Evolutionary conservation across 2,888 invertebrate genomes (phyloP).

Genomic region (Dynastes hyllus): DNA sequence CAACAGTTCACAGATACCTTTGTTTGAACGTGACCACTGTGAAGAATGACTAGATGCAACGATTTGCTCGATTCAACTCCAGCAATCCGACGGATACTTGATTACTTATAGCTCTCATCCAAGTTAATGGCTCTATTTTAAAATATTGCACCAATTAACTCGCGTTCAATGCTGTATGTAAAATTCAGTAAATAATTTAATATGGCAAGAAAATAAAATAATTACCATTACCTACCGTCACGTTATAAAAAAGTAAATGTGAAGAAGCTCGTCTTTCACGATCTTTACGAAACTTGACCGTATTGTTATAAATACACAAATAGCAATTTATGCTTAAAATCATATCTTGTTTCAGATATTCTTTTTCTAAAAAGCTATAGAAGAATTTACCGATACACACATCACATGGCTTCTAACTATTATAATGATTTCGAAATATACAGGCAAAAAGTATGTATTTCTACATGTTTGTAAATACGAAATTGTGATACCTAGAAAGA

Average conservation of each 20-base stretch:
- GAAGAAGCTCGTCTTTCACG: neutral
- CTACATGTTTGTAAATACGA: no score
- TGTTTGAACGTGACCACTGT: conserved; percentile 54
- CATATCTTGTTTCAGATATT: neutral
- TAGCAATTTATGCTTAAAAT: neutral
- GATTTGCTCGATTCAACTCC: conserved; percentile 14
- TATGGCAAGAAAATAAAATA: conserved; percentile 28
- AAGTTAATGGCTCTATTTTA: conserved; percentile 45
- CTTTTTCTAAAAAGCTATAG: neutral
- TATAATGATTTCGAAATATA: neutral
- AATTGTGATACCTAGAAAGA: no score
- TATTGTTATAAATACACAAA: conserved; percentile 3
- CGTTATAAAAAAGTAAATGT: conserved; percentile 38
- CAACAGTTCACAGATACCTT: conserved; percentile 48
- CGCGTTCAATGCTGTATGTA: conserved; percentile 39
- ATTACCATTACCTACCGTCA: conserved; percentile 37
- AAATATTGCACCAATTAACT: conserved; percentile 50
- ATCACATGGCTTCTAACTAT: neutral
- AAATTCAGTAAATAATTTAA: conserved; percentile 49
- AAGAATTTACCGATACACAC: neutral
- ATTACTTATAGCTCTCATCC: conserved; percentile 25
- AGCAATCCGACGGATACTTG: conserved; percentile 21
- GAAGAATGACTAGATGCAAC: conserved; percentile 54
- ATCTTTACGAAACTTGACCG: neutral
- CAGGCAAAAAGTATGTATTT: no score